Evolutionary conservation across 2,797 vertebrate genomes (phyloP), one percentile per base, ranked within the genome.

Genomic region (Pipistrellus nathusii): DNA sequence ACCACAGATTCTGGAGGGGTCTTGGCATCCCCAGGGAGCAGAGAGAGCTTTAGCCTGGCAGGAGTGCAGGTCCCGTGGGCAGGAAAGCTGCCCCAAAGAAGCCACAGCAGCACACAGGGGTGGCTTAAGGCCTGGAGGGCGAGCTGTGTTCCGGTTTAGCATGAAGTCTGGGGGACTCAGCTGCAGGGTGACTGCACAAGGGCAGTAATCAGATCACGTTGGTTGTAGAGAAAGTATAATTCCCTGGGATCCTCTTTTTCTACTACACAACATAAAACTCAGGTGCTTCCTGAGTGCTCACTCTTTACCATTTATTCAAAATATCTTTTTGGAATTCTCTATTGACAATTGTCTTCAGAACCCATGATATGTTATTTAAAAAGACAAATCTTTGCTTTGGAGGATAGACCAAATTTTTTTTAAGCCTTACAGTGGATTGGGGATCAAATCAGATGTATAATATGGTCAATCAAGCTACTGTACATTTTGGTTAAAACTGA

Each of bases 341-440:
- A 25, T 17, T 38, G 59, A 76, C 55, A 78, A 55, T 12, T 64
- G 55, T 66, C 51, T 92, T 80, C 18, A 14, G 3, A 78, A 82
- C 23, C 51, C 41, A 73, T 68, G 18, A 44, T 38, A 85, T 2
- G 13, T 64, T 81, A 64, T 83, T 68, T 86, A 75, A 89, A 59
- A 83, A 88, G 55, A 57, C 35, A 84, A 88, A 68, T 48, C 73
- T 94, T 92, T 91, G 81, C 71, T 92, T 91, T 92, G 78, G 62
- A 77, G 27, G 27, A 32, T 38, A 90, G 32, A 66, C 66, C 85
- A 27, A 8, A 18, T 10, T 64, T 62, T 82, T 62, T 35, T 18
- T 41, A 96, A 62, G 27, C 1, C 57, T 85, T 71, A 4, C 6
- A 90, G 68, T 44, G 44, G n/a, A 62, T 7, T 85, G 21, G 44